Percentiles rank a stretch among this genome's conserved stretches.
Evolutionary conservation across 2,888 invertebrate species (phyloP).

Genomic region (Meganola albula): DNA sequence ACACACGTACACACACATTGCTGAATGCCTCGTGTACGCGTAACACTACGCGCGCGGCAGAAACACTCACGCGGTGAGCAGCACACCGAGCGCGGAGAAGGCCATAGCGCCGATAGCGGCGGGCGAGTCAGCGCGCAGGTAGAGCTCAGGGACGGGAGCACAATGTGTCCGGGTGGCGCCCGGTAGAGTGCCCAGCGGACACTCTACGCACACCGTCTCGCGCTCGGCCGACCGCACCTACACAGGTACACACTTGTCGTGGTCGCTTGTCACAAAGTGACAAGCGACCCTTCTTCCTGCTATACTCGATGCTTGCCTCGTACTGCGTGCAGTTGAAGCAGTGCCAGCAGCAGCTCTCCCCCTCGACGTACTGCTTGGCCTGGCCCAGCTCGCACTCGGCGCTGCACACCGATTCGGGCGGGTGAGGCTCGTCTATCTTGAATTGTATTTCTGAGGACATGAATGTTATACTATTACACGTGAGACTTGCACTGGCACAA

Average conservation of each 20-base stretch:
- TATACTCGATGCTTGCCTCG: slow-evolving; percentile 29
- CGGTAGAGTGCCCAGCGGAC: slow-evolving; percentile 89
- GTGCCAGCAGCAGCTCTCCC: slow-evolving; percentile 96
- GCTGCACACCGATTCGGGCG: slow-evolving; percentile 94
- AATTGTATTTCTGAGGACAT: slow-evolving; percentile 84
- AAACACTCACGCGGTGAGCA: slow-evolving; percentile 82
- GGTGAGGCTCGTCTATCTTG: slow-evolving; percentile 84
- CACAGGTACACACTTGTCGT: too few species aligned
- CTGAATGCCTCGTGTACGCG: too few species aligned
- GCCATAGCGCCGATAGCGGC: slow-evolving; percentile 96
- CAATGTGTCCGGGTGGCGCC: slow-evolving; percentile 84
- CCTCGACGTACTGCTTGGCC: slow-evolving; percentile 94
- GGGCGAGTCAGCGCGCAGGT: slow-evolving; percentile 86
- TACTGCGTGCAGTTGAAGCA: slow-evolving; percentile 81
- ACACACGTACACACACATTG: slow-evolving; percentile 1
- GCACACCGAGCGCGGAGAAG: slow-evolving; percentile 89
- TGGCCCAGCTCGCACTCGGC: slow-evolving; percentile 92
- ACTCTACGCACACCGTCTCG: slow-evolving; percentile 89
- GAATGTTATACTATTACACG: neutral
- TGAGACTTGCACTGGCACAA: neutral
- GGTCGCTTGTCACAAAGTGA: too few species aligned
- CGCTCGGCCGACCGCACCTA: slow-evolving; percentile 87
- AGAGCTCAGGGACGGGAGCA: slow-evolving; percentile 87
- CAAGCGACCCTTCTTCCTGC: too few species aligned
- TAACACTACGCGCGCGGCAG: neutral